A percentile compares a stretch with the other conserved stretches of the same genome.
Evolutionary conservation across 2,113 vertebrate species (phyloP).

Genomic region (Tenrec ecaudatus): DNA sequence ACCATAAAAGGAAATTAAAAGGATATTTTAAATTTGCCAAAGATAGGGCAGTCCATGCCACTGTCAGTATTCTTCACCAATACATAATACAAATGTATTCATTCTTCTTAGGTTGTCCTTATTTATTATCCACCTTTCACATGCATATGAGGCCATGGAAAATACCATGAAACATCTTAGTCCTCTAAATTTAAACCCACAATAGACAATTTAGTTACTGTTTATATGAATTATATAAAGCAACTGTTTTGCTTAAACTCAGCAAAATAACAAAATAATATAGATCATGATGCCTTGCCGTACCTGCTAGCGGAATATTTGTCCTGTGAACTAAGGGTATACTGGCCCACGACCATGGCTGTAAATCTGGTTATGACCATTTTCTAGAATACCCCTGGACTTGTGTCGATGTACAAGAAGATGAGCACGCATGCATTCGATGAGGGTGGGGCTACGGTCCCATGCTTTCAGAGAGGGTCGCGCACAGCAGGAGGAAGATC

Average conservation of each 20-base stretch:
- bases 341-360: background rate
- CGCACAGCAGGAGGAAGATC: background rate
- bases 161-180: too few relatives aligned
- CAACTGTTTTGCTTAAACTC: slow-evolving; percentile 37
- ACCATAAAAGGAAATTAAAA: background rate
- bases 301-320: background rate
- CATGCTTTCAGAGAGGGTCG: background rate
- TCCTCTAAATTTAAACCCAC: background rate
- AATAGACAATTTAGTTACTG: background rate
- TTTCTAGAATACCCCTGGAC: background rate
- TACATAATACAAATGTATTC: too few relatives aligned
- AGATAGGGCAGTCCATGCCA: background rate
- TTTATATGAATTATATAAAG: too few relatives aligned
- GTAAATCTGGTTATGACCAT: background rate
- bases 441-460: background rate
- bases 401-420: background rate
- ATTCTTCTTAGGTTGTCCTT: too few relatives aligned
- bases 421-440: too few relatives aligned
- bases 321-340: background rate
- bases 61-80: too few relatives aligned
- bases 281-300: background rate
- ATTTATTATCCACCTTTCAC: too few relatives aligned
- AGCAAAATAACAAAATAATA: slow-evolving; percentile 39
- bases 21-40: background rate
- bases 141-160: too few relatives aligned